phyloP scores from a whole-genome alignment of 1,140 invertebrate species.

The Ceratina japonica region DNA sequence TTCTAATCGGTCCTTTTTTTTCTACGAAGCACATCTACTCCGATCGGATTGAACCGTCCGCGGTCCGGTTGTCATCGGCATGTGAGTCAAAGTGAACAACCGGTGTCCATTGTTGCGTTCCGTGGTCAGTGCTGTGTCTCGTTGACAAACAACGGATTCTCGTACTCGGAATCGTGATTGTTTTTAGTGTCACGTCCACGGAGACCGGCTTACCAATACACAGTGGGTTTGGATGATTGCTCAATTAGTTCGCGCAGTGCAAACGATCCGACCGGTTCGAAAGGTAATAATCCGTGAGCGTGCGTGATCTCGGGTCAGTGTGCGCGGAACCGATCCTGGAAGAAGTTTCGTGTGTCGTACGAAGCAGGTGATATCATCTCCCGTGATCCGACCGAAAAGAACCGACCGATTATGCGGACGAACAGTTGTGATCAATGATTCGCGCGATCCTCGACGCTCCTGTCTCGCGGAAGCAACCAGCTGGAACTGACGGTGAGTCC shows the following conservation, averaged over 20 bases:
- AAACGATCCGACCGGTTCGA: conserved; percentile 37
- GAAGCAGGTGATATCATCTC: conserved; percentile 37
- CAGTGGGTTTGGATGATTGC: conserved; percentile 45
- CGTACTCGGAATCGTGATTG: not conserved
- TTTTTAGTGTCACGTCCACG: not conserved
- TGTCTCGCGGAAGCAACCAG: conserved; percentile 61
- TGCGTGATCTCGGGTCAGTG: conserved; percentile 50
- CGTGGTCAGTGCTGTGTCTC: conserved; percentile 9
- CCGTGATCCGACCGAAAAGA: not conserved
- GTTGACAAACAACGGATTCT: conserved; percentile 22
- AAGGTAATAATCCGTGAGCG: conserved; percentile 7
- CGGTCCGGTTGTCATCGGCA: conserved; percentile 14
- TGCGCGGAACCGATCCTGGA: conserved; percentile 21
- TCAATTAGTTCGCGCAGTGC: conserved; percentile 58
- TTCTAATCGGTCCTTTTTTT: conserved; percentile 31
- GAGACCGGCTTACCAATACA: conserved; percentile 20
- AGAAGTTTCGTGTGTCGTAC: conserved; percentile 24
- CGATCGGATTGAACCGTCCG: conserved; percentile 23
- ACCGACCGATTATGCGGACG: conserved; percentile 44
- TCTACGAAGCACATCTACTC: no score
- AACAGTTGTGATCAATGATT: conserved; percentile 73
- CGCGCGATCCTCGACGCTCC: conserved; percentile 62
- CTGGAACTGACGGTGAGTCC: conserved; percentile 60
- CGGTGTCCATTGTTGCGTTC: conserved; percentile 31
- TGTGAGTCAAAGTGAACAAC: conserved; percentile 33